Percentiles rank a stretch among this genome's conserved stretches.
Conservation (phyloP, 2,797 vertebrate genomes). For the Mallotus villosus region DNA sequence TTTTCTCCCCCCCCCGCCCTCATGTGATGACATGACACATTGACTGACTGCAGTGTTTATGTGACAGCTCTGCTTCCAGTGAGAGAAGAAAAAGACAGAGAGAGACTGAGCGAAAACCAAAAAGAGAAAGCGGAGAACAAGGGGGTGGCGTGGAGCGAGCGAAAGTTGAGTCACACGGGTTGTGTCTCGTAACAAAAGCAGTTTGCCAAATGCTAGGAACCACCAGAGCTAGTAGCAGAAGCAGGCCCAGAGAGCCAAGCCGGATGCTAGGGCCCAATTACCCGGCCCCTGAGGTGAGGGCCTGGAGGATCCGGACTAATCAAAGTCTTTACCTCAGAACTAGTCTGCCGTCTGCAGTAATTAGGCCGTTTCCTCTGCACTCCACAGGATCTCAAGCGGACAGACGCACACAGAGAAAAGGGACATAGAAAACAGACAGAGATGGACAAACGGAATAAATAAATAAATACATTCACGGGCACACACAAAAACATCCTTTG, state of each 20-base stretch:
- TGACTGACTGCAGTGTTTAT: background rate
- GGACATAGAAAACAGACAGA: slow-evolving; percentile 31
- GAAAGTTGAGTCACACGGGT: background rate
- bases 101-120: background rate
- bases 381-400: slow-evolving; percentile 19
- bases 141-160: background rate
- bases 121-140: background rate
- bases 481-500: too few relatives aligned
- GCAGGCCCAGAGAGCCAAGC: background rate
- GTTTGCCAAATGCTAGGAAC: background rate
- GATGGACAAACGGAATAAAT: slow-evolving; percentile 52
- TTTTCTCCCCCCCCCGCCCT: background rate
- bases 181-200: background rate
- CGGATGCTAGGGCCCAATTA: background rate
- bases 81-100: background rate
- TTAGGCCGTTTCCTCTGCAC: slow-evolving; percentile 37
- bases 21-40: slow-evolving; percentile 5
- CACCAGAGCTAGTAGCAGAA: background rate
- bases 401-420: background rate
- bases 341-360: slow-evolving; percentile 31
- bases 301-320: slow-evolving; percentile 27
- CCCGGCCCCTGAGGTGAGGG: too few relatives aligned
- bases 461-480: background rate
- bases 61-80: slow-evolving; percentile 10
- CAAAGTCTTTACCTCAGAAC: slow-evolving; percentile 23